Conservation (phyloP, 1,140 invertebrate genomes). For the Saccostrea glomerata region DNA sequence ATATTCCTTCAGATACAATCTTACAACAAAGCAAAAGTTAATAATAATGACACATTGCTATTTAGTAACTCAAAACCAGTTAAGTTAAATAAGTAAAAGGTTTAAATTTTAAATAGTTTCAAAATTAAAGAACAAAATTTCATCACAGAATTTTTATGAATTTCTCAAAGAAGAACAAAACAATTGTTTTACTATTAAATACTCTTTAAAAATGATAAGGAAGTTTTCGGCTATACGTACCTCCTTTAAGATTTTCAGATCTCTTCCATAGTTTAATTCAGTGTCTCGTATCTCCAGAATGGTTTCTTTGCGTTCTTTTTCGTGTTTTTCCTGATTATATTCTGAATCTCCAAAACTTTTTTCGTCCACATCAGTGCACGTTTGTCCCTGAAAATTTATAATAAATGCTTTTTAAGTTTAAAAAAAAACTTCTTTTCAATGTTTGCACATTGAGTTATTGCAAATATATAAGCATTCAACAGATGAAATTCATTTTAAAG, state of each 20-base stretch:
- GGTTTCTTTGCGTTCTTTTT: constrained; percentile 90
- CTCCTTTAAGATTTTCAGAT: constrained; percentile 89
- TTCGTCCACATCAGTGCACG: constrained; percentile 28
- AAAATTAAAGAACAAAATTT: too few relatives aligned
- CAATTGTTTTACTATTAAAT: too few relatives aligned
- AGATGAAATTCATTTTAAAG: too few relatives aligned
- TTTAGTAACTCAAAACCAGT: too few relatives aligned
- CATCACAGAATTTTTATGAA: too few relatives aligned
- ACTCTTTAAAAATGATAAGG: neutral
- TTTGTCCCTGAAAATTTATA: constrained; percentile 9
- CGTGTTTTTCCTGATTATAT: constrained; percentile 2
- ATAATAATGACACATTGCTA: too few relatives aligned
- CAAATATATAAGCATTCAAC: neutral
- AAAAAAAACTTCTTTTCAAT: neutral
- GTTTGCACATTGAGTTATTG: neutral
- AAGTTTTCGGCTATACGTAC: constrained; percentile 58
- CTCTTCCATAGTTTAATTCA: constrained; percentile 95
- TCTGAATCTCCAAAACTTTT: constrained; percentile 25
- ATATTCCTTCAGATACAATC: too few relatives aligned
- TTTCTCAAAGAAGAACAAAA: too few relatives aligned
- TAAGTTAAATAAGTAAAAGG: too few relatives aligned
- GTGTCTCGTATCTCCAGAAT: constrained; percentile 97
- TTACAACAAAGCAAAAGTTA: too few relatives aligned
- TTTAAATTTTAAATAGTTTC: too few relatives aligned
- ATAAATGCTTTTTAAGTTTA: neutral